A percentile compares a stretch with the other conserved stretches of the same genome.
Evolutionary conservation across 2,113 vertebrate species (phyloP).

Genomic region (Salvator merianae): DNA sequence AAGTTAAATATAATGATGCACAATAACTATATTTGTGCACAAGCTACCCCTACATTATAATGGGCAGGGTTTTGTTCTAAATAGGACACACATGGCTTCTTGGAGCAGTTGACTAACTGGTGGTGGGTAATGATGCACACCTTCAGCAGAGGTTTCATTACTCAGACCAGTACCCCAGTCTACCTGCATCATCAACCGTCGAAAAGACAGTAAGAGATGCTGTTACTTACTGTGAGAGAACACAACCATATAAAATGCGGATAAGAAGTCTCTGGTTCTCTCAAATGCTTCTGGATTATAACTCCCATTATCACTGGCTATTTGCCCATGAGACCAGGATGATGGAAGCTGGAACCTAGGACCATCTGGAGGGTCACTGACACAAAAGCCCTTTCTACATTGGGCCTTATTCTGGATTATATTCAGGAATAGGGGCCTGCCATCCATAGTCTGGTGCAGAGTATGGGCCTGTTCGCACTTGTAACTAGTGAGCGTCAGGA

Average conservation of each 20-base stretch:
- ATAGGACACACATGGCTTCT: conserved; percentile 8
- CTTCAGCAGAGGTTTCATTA: neutral
- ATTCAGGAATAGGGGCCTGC: too few species aligned
- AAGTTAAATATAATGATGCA: conserved; percentile 40
- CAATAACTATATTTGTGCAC: neutral
- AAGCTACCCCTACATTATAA: neutral
- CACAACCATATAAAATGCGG: too few species aligned
- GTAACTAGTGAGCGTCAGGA: too few species aligned
- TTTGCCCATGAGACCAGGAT: too few species aligned
- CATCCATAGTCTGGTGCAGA: too few species aligned
- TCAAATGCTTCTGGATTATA: too few species aligned
- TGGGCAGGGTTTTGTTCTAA: neutral
- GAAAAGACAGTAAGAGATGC: neutral
- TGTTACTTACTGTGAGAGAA: neutral
- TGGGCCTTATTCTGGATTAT: too few species aligned
- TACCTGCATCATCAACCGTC: neutral
- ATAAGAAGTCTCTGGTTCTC: too few species aligned
- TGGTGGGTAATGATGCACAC: neutral
- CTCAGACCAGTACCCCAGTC: neutral
- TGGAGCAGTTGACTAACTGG: conserved; percentile 13
- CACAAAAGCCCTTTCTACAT: too few species aligned
- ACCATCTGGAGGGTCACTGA: too few species aligned
- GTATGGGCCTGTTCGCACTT: too few species aligned
- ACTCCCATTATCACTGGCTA: too few species aligned
- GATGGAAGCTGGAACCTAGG: neutral